Evolutionary conservation across 2,797 vertebrate genomes (phyloP).

Genomic region (Sebastolobus altivelis): DNA sequence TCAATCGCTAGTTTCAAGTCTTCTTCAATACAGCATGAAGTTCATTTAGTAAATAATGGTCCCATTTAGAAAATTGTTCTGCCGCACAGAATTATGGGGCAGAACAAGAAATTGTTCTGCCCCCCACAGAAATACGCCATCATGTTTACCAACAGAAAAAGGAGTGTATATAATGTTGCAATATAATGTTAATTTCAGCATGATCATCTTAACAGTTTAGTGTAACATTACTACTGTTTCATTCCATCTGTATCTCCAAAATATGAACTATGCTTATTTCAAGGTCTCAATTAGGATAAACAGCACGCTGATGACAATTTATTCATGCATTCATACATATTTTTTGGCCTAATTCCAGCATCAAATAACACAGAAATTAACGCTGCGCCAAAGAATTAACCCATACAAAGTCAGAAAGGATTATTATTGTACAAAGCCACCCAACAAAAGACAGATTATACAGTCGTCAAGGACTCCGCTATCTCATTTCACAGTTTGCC

Average conservation of each 20-base stretch:
- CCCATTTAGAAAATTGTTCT: too few relatives aligned
- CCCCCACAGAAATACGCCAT: neutral
- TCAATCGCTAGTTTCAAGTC: too few relatives aligned
- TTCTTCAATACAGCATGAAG: too few relatives aligned
- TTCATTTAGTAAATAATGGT: too few relatives aligned
- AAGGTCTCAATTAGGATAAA: constrained; percentile 19
- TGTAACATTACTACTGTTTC: neutral
- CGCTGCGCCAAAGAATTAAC: constrained; percentile 50
- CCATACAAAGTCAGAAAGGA: constrained; percentile 64
- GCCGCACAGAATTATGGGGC: too few relatives aligned
- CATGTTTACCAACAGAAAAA: neutral
- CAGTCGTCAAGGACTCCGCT: constrained; percentile 56
- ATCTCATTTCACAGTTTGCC: constrained; percentile 66
- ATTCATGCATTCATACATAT: constrained; percentile 7
- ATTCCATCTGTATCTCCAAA: neutral
- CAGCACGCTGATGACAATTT: neutral
- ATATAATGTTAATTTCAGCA: neutral
- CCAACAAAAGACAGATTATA: constrained; percentile 59
- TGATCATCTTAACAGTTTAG: neutral
- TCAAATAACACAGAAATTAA: constrained; percentile 29
- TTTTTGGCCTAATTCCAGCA: constrained; percentile 24
- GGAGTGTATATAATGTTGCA: neutral
- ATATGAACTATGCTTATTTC: neutral
- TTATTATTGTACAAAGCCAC: constrained; percentile 58
- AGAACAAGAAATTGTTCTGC: too few relatives aligned